Evolutionary conservation across 2,113 vertebrate species (phyloP).

Genomic region (Alouatta palliata): DNA sequence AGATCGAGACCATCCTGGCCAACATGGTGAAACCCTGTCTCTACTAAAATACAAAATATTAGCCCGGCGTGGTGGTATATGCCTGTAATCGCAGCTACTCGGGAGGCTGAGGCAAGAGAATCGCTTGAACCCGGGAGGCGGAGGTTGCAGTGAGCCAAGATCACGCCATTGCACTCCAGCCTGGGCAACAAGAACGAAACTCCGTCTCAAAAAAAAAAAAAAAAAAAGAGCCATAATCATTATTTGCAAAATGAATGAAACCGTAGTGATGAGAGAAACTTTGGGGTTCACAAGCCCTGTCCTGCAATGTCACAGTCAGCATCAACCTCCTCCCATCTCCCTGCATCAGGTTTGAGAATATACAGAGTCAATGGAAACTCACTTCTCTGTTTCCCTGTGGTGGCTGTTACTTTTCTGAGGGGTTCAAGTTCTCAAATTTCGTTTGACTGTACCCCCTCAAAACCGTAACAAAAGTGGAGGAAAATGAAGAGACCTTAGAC

Average conservation of each 20-base stretch:
- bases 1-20: too few species aligned
- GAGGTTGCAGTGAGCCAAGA: too few species aligned
- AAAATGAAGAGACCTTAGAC: neutral
- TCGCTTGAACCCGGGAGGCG: too few species aligned
- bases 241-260: conserved; percentile 16
- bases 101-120: too few species aligned
- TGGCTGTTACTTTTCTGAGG: conserved; percentile 5
- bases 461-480: conserved; percentile 33
- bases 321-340: neutral
- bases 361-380: neutral
- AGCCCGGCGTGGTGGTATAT: too few species aligned
- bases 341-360: neutral
- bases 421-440: conserved; percentile 33
- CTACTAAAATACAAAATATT: too few species aligned
- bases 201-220: too few species aligned
- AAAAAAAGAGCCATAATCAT: neutral
- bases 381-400: conserved; percentile 36
- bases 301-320: neutral
- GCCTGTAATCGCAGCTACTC: too few species aligned
- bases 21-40: too few species aligned
- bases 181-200: too few species aligned
- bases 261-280: neutral
- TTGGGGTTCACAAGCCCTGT: neutral
- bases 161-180: too few species aligned
- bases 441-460: neutral